Evolutionary conservation across 1,140 invertebrate species (phyloP).

Genomic region (Drosophila burlai): DNA sequence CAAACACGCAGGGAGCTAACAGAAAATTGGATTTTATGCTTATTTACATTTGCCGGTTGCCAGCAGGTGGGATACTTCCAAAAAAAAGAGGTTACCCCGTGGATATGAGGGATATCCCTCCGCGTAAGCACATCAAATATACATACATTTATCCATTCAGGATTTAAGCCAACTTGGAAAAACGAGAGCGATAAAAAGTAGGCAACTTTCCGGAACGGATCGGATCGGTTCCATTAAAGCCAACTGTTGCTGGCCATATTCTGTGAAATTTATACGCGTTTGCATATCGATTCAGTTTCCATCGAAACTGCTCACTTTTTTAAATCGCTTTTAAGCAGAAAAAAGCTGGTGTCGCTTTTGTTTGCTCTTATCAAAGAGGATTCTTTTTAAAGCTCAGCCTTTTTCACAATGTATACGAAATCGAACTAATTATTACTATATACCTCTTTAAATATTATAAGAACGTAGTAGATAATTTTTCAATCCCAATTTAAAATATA

Average conservation of each 20-base stretch:
- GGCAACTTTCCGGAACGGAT: constrained; percentile 29
- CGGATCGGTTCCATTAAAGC: constrained; percentile 45
- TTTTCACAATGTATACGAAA: too few species aligned
- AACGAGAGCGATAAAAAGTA: constrained; percentile 33
- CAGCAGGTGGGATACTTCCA: constrained; percentile 29
- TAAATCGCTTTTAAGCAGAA: constrained; percentile 34
- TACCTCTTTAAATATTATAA: neutral
- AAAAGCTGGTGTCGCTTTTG: constrained; percentile 20
- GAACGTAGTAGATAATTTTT: neutral
- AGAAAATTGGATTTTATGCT: constrained; percentile 78
- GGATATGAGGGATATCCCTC: constrained; percentile 20
- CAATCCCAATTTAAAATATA: neutral
- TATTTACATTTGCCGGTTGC: constrained; percentile 65
- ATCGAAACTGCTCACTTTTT: constrained; percentile 25
- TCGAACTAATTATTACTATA: neutral
- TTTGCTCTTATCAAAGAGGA: neutral
- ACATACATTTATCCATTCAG: constrained; percentile 25
- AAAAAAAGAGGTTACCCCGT: constrained; percentile 28
- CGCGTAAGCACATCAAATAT: constrained; percentile 17
- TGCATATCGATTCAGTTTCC: constrained; percentile 40
- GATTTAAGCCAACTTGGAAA: constrained; percentile 11
- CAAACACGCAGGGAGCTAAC: constrained; percentile 52
- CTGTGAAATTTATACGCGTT: constrained; percentile 38
- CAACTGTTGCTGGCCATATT: constrained; percentile 51
- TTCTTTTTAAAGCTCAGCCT: neutral